Percentiles rank a stretch among this genome's conserved stretches.
Evolutionary conservation across 2,888 invertebrate species (phyloP).

Genomic region (Cancer borealis): DNA sequence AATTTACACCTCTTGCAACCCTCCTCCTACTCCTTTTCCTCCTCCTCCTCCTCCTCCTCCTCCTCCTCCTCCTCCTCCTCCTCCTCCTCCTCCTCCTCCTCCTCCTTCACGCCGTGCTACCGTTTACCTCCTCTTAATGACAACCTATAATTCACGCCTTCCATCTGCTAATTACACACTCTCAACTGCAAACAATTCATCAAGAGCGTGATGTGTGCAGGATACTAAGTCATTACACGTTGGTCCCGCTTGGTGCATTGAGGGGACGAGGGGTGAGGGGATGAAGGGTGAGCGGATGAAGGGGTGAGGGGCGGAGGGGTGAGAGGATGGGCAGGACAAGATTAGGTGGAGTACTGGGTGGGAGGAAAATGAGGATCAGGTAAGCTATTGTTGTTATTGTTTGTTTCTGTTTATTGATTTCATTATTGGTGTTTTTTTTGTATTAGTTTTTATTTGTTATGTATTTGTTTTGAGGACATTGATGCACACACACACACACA

Average conservation of each 20-base stretch:
- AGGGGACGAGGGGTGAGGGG: not conserved
- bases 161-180: slow-evolving; percentile 58
- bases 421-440: not conserved
- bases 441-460: not conserved
- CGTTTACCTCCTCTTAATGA: slow-evolving; percentile 46
- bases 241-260: not conserved
- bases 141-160: slow-evolving; percentile 39
- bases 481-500: not conserved
- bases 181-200: slow-evolving; percentile 42
- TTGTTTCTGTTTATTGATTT: not conserved
- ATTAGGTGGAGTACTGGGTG: not conserved
- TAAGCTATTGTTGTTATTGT: not conserved
- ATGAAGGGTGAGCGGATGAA: no score
- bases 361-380: not conserved
- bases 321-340: not conserved
- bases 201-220: not conserved
- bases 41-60: slow-evolving; percentile 5
- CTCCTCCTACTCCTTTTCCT: not conserved
- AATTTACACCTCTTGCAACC: not conserved
- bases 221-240: not conserved
- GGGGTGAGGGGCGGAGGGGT: not conserved
- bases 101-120: not conserved
- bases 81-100: slow-evolving; percentile 34
- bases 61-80: slow-evolving; percentile 17
- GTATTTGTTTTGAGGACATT: not conserved